A percentile compares a stretch with the other conserved stretches of the same genome.
Evolutionary conservation across 2,797 vertebrate genomes (phyloP).

Genomic region (Semaprochilodus insignis): DNA sequence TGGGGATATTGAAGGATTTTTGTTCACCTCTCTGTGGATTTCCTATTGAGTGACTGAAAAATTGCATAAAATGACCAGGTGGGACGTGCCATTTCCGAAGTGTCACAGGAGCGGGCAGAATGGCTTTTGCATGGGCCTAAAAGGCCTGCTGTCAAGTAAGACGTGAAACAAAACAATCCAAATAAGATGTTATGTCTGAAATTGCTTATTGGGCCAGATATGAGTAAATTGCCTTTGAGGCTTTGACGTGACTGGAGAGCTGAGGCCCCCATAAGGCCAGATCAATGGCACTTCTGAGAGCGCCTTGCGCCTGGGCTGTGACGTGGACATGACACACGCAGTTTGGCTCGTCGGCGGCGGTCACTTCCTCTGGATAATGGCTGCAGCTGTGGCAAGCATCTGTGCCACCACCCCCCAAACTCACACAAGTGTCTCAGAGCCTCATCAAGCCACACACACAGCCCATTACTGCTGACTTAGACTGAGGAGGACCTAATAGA

Average conservation of each 20-base stretch:
- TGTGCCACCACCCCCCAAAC: constrained; percentile 47
- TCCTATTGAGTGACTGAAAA: constrained; percentile 44
- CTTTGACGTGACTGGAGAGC: constrained; percentile 61
- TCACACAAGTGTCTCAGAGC: constrained; percentile 65
- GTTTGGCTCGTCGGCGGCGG: constrained; percentile 34
- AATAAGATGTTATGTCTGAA: constrained; percentile 69
- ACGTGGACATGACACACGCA: constrained; percentile 47
- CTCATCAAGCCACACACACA: constrained; percentile 79
- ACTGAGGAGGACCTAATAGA: constrained; percentile 76
- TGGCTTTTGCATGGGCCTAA: constrained; percentile 65
- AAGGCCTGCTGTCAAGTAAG: constrained; percentile 68
- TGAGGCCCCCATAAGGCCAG: constrained; percentile 65
- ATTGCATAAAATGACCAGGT: constrained; percentile 48
- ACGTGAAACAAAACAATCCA: constrained; percentile 60
- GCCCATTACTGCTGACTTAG: constrained; percentile 74
- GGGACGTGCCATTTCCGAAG: constrained; percentile 37
- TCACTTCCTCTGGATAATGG: constrained; percentile 71
- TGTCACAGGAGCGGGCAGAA: constrained; percentile 39
- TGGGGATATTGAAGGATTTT: background rate
- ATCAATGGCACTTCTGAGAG: constrained; percentile 71
- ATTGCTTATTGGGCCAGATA: constrained; percentile 76
- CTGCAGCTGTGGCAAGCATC: constrained; percentile 74
- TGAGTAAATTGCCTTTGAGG: constrained; percentile 76
- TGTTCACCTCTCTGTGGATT: background rate
- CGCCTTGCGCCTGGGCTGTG: constrained; percentile 60